These are phyloP conservation scores for Apotomis turbidana DNA, from an alignment of 2,888 invertebrate genomes.

Conservation along the genomic window DNA sequence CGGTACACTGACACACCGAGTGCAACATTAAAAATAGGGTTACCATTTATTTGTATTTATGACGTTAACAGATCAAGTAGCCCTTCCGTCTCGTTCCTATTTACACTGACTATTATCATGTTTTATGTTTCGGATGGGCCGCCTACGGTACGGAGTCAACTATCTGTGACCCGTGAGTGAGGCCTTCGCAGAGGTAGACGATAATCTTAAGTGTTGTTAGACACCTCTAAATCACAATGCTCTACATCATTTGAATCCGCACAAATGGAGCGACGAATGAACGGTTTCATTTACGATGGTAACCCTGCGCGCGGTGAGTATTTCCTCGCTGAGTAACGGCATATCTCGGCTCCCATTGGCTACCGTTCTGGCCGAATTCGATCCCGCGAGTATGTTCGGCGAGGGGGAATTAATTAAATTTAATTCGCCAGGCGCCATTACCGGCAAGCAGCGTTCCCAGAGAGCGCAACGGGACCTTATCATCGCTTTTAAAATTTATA, in stretches of 20 bases:
- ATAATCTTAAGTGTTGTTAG: constrained; percentile 35
- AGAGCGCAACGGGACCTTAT: constrained; percentile 75
- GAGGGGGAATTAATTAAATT: constrained; percentile 73
- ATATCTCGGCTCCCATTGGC: constrained; percentile 34
- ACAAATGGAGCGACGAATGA: constrained; percentile 9
- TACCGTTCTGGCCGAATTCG: constrained; percentile 47
- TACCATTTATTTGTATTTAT: constrained; percentile 23
- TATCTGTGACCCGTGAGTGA: constrained; percentile 35
- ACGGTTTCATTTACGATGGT: constrained; percentile 8
- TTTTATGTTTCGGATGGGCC: constrained; percentile 34
- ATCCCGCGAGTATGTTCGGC: constrained; percentile 52
- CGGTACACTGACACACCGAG: constrained; percentile 3
- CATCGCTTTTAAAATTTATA: constrained; percentile 77
- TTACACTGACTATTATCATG: constrained; percentile 17
- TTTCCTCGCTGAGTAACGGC: constrained; percentile 39
- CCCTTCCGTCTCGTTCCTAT: constrained; percentile 19
- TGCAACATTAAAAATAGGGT: constrained; percentile 26
- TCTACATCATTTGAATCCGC: constrained; percentile 12
- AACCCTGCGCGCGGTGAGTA: constrained; percentile 24
- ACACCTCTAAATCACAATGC: constrained; percentile 26
- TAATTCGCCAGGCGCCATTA: constrained; percentile 71
- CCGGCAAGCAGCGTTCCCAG: constrained; percentile 58
- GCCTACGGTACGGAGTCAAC: constrained; percentile 33
- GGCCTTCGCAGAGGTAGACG: constrained; percentile 18
- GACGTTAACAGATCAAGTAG: constrained; percentile 13